Evolutionary conservation across 2,113 vertebrate species (phyloP).

Genomic region (Dendropsophus ebraccatus): DNA sequence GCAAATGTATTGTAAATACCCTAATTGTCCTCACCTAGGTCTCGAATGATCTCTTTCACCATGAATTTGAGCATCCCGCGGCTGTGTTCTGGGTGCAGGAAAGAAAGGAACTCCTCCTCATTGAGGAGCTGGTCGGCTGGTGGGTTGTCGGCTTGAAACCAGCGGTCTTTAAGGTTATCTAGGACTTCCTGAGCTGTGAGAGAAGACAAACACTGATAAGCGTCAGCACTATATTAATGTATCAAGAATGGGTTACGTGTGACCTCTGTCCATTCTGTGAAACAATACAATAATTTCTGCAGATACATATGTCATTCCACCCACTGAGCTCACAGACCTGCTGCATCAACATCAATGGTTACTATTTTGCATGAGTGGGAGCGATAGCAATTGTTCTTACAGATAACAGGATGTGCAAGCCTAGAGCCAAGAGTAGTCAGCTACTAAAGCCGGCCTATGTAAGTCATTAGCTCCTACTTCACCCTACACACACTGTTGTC

Average conservation of each 20-base stretch:
- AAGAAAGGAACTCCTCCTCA: slow-evolving; percentile 91
- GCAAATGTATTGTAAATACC: neutral
- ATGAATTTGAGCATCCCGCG: slow-evolving; percentile 94
- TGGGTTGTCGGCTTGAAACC: slow-evolving; percentile 94
- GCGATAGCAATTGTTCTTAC: neutral
- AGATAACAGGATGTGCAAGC: too few relatives aligned
- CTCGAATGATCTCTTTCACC: slow-evolving; percentile 93
- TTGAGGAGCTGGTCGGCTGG: slow-evolving; percentile 87
- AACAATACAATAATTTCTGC: too few relatives aligned
- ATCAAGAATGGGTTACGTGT: too few relatives aligned
- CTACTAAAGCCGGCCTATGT: too few relatives aligned
- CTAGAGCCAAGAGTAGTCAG: too few relatives aligned
- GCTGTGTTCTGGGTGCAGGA: slow-evolving; percentile 95
- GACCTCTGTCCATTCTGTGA: too few relatives aligned
- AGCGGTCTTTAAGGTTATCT: slow-evolving; percentile 94
- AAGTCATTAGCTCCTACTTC: too few relatives aligned
- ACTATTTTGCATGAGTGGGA: neutral
- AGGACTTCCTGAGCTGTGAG: slow-evolving; percentile 91
- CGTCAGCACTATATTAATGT: too few relatives aligned
- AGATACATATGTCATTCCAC: too few relatives aligned
- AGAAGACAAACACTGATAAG: neutral
- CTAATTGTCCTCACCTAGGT: slow-evolving; percentile 76
- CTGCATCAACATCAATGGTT: neutral
- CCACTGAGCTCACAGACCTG: neutral
- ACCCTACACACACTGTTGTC: too few relatives aligned